Evolutionary conservation across 2,888 invertebrate species (phyloP).

Genomic region (Phorcus lineatus): DNA sequence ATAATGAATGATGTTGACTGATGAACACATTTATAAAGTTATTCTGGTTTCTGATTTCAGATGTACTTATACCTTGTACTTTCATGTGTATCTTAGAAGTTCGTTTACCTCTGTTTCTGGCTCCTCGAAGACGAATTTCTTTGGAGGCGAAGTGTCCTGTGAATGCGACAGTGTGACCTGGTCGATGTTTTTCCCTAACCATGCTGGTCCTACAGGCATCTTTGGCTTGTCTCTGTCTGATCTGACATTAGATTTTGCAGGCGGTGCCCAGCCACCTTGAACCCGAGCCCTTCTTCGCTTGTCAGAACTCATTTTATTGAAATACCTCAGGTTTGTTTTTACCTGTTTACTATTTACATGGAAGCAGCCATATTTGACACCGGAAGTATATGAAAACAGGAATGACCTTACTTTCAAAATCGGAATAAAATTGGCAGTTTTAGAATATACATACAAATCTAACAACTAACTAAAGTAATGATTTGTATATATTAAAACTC

Average conservation of each 20-base stretch:
- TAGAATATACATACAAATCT: no score
- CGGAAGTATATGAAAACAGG: background rate
- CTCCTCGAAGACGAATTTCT: conserved; percentile 63
- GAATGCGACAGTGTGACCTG: conserved; percentile 30
- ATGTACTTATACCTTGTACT: no score
- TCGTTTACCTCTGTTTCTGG: conserved; percentile 29
- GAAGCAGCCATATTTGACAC: background rate
- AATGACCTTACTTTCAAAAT: background rate
- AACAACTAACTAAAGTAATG: no score
- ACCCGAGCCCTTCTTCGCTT: conserved; percentile 61
- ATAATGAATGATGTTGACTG: no score
- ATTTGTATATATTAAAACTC: no score
- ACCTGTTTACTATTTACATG: background rate
- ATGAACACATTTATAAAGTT: no score
- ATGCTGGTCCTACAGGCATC: conserved; percentile 48
- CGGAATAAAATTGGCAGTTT: no score
- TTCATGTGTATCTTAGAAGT: no score
- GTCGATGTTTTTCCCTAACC: conserved; percentile 63
- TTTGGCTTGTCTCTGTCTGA: conserved; percentile 60
- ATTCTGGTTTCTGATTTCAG: no score
- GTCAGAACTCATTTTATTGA: conserved; percentile 50
- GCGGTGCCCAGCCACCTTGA: conserved; percentile 69
- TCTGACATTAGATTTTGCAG: conserved; percentile 44
- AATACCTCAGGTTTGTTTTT: background rate
- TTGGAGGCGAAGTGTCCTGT: conserved; percentile 28